A percentile compares a stretch with the other conserved stretches of the same genome.
Conservation (phyloP, 1,140 invertebrate genomes). For the Riptortus pedestris region DNA sequence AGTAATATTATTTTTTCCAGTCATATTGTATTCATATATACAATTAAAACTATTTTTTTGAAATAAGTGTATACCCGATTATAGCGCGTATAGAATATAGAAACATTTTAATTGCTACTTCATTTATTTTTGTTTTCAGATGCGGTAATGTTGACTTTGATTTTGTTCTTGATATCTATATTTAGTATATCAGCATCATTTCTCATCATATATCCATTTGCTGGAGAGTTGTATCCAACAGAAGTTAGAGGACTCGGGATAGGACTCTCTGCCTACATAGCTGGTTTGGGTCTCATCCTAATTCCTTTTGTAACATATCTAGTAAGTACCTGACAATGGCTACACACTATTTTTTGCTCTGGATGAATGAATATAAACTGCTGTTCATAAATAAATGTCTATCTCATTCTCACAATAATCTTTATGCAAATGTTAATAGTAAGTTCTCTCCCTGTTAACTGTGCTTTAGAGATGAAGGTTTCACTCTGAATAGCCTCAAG, state of each 20-base stretch:
- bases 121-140: conserved; percentile 49
- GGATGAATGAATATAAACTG: background rate
- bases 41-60: no score
- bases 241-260: conserved; percentile 75
- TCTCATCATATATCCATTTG: conserved; percentile 81
- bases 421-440: no score
- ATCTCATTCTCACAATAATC: conserved; percentile 14
- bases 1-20: no score
- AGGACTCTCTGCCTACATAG: conserved; percentile 78
- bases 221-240: conserved; percentile 79
- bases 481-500: no score
- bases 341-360: conserved; percentile 19
- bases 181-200: conserved; percentile 83
- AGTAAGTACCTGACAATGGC: no score
- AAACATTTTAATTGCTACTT: no score
- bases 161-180: conserved; percentile 76
- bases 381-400: conserved; percentile 9
- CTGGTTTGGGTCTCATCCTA: conserved; percentile 72
- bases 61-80: no score
- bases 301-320: conserved; percentile 84
- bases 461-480: no score
- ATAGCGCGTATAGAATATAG: no score
- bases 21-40: no score
- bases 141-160: conserved; percentile 56
- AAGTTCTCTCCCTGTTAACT: no score